phyloP scores from a whole-genome alignment of 2,888 invertebrate species.

The Blera fallax region DNA sequence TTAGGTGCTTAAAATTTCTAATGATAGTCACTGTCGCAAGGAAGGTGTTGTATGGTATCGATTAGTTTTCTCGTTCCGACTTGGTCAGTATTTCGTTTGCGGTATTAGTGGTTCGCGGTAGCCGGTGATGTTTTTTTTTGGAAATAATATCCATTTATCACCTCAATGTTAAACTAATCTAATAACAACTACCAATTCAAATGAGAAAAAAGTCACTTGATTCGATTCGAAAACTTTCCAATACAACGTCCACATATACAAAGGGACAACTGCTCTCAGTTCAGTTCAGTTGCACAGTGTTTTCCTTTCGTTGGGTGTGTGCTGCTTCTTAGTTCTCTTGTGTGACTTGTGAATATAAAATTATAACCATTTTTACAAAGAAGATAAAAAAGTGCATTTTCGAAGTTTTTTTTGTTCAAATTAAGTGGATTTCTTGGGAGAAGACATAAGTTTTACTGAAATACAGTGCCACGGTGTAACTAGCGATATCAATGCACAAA shows the following conservation, averaged over 20 bases:
- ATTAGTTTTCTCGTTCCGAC: conserved; percentile 63
- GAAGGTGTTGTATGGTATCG: conserved; percentile 71
- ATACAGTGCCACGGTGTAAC: conserved; percentile 38
- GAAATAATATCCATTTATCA: conserved; percentile 6
- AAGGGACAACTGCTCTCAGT: conserved; percentile 40
- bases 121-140: conserved; percentile 24
- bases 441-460: not conserved
- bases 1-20: conserved; percentile 34
- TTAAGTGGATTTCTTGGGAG: not conserved
- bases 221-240: conserved; percentile 24
- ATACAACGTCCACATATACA: conserved; percentile 21
- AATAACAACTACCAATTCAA: not conserved
- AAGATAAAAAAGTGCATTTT: conserved; percentile 33
- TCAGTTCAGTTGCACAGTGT: conserved; percentile 53
- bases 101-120: conserved; percentile 41
- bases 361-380: conserved; percentile 52
- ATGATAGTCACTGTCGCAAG: conserved; percentile 46
- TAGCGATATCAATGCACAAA: conserved; percentile 63
- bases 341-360: conserved; percentile 23
- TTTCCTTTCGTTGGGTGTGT: conserved; percentile 66
- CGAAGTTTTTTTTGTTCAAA: not conserved
- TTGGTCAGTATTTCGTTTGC: conserved; percentile 53
- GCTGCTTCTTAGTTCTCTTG: conserved; percentile 64
- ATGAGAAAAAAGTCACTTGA: not conserved
- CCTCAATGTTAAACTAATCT: not conserved